Percentiles rank a stretch among this genome's conserved stretches.
Conservation (phyloP, 64 coral and sea anemone genomes). For the Orbicella faveolata region DNA sequence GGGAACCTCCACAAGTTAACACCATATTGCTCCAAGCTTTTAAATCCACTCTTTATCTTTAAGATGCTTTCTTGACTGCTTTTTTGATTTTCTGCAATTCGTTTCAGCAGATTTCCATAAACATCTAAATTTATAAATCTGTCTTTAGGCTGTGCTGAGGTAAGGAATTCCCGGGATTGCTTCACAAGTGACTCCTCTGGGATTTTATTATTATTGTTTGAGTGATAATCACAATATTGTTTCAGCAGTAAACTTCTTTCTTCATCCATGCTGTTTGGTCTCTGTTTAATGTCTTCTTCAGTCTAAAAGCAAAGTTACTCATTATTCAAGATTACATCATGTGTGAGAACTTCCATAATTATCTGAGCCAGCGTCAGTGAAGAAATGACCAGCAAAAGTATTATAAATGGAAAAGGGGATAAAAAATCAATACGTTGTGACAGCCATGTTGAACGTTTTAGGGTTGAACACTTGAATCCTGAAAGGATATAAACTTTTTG, state of each 20-base stretch:
- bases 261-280: neutral
- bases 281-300: neutral
- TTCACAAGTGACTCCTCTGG: neutral
- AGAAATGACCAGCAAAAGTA: no score
- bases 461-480: no score
- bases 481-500: no score
- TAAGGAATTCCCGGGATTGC: neutral
- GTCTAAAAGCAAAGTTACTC: no score
- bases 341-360: no score
- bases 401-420: no score
- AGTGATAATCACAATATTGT: conserved; percentile 1
- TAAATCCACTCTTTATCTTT: conserved; percentile 4
- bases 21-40: conserved; percentile 18
- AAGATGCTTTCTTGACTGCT: neutral
- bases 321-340: no score
- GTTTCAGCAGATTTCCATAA: neutral
- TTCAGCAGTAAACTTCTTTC: neutral
- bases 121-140: neutral
- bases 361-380: no score
- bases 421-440: no score
- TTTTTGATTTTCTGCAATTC: neutral
- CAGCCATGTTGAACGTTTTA: no score
- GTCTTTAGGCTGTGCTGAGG: neutral
- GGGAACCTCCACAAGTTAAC: conserved; percentile 26
- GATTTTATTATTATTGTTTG: neutral